These are phyloP conservation scores for Eriosoma lanigerum DNA, from an alignment of 1,140 invertebrate genomes.

Conservation along the genomic window DNA sequence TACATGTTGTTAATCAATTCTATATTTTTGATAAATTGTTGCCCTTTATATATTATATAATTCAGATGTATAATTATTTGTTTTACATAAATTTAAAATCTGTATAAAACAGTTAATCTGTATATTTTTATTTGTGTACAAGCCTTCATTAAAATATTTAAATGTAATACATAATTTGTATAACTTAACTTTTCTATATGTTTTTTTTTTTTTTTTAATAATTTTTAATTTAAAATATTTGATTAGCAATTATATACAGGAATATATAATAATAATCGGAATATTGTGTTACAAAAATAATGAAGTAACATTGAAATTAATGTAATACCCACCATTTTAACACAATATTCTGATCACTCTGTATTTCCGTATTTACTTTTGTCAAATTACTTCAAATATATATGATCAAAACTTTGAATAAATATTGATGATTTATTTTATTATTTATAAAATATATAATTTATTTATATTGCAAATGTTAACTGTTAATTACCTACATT, in stretches of 20 bases:
- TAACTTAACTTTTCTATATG: neutral
- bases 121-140: conserved; percentile 20
- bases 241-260: too few species aligned
- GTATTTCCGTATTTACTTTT: too few species aligned
- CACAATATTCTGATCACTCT: too few species aligned
- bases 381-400: neutral
- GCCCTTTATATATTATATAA: neutral
- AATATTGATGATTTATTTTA: neutral
- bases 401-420: conserved; percentile 3
- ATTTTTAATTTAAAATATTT: too few species aligned
- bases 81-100: neutral
- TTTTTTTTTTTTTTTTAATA: too few species aligned
- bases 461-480: neutral
- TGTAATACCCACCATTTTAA: too few species aligned
- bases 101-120: neutral
- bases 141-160: neutral
- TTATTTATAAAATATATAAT: neutral
- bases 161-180: neutral
- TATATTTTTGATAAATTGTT: neutral
- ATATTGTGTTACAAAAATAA: too few species aligned
- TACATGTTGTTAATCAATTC: conserved; percentile 1
- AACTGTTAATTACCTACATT: neutral
- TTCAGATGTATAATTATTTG: neutral
- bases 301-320: too few species aligned
- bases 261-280: too few species aligned